Conservation (phyloP, 2,113 vertebrate species). For the Chlorocebus sabaeus region DNA sequence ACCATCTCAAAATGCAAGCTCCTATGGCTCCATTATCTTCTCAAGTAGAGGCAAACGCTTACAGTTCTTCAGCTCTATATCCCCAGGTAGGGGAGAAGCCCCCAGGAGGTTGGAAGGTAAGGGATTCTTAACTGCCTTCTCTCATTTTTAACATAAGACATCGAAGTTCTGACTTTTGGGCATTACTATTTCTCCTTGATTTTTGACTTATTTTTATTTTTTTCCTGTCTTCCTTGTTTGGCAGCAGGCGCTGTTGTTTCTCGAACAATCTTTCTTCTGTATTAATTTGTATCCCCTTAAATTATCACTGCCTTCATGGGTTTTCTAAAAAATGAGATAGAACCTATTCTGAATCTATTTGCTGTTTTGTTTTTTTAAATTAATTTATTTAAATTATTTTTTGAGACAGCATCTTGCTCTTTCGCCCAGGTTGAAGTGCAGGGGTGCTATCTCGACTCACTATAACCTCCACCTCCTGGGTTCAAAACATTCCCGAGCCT, state of each 20-base stretch:
- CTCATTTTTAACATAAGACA: conserved; percentile 5
- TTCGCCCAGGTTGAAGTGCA: too few species aligned
- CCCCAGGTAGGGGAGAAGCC: not conserved
- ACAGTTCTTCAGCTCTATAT: not conserved
- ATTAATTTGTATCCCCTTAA: not conserved
- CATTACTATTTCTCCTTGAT: not conserved
- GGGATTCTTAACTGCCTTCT: not conserved
- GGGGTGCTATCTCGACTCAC: too few species aligned
- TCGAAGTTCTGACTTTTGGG: not conserved
- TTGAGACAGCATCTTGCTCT: too few species aligned
- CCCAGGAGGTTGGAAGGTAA: not conserved
- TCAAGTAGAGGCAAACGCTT: not conserved
- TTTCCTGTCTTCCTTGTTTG: not conserved
- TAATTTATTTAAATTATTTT: too few species aligned
- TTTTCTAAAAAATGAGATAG: not conserved
- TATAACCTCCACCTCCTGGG: too few species aligned
- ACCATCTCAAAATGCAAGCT: not conserved
- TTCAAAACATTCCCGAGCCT: too few species aligned
- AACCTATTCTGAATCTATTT: not conserved
- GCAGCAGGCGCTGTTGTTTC: not conserved
- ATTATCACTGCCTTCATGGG: not conserved
- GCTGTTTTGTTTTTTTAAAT: too few species aligned
- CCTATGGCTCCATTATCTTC: not conserved
- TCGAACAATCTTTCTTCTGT: conserved; percentile 12
- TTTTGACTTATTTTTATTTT: not conserved